Evolutionary conservation across 2,113 vertebrate species (phyloP).

Genomic region (Turnix velox): DNA sequence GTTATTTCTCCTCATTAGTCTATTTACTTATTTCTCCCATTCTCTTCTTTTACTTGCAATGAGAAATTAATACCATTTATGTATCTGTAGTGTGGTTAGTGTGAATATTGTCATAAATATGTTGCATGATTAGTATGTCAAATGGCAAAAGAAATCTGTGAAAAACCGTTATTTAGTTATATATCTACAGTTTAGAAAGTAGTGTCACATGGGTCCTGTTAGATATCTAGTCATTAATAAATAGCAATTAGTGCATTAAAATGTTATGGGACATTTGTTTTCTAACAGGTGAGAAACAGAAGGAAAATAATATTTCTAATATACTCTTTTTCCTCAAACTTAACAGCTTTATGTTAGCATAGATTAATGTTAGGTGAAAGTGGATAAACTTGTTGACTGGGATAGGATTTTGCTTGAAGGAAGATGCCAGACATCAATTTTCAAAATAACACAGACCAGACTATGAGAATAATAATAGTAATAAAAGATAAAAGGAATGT

Average conservation of each 20-base stretch:
- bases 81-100: neutral
- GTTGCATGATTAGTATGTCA: too few species aligned
- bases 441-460: conserved; percentile 2
- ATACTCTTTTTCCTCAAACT: neutral
- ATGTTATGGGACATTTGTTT: neutral
- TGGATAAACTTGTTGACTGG: neutral
- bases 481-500: neutral
- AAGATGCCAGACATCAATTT: neutral
- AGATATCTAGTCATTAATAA: neutral
- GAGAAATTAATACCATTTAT: neutral
- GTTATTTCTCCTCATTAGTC: neutral
- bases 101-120: neutral
- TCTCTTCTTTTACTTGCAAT: neutral
- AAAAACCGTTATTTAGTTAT: neutral
- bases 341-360: neutral
- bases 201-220: neutral
- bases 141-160: neutral
- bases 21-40: neutral
- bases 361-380: neutral
- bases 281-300: neutral
- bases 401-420: neutral
- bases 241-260: neutral
- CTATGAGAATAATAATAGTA: neutral
- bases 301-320: neutral
- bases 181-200: neutral